Evolutionary conservation across 1,140 invertebrate genomes (phyloP).

Genomic region (Aphelenchoides fujianensis): DNA sequence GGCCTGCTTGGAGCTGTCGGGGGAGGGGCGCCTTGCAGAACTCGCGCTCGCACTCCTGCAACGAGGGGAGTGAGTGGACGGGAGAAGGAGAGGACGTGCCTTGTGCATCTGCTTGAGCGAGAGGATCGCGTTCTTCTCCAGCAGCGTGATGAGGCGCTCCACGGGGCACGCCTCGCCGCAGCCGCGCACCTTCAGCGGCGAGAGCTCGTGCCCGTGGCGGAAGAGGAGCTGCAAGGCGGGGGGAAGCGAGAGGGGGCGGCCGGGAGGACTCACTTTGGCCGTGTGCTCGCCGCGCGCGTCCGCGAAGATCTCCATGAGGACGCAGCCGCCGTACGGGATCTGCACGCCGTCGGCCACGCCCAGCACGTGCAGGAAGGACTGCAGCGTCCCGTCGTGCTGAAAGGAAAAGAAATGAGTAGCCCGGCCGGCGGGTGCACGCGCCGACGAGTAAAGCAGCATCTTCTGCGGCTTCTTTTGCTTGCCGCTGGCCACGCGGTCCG

Average conservation of each 20-base stretch:
- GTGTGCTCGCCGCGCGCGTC: neutral
- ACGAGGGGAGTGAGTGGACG: too few relatives aligned
- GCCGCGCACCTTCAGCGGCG: neutral
- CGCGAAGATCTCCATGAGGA: slow-evolving; percentile 23
- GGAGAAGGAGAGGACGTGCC: too few relatives aligned
- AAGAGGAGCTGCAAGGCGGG: neutral
- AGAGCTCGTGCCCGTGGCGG: neutral
- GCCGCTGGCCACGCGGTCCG: neutral
- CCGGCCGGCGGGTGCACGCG: neutral
- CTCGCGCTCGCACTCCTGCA: too few relatives aligned
- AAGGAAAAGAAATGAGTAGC: too few relatives aligned
- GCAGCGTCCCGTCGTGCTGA: slow-evolving; percentile 30
- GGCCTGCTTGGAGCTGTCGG: too few relatives aligned
- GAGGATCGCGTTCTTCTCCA: neutral
- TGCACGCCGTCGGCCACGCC: slow-evolving; percentile 17
- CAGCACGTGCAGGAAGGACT: slow-evolving; percentile 24
- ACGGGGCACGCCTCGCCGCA: slow-evolving; percentile 5
- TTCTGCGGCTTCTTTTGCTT: slow-evolving; percentile 26
- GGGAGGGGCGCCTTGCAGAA: too few relatives aligned
- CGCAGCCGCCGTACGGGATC: slow-evolving; percentile 34
- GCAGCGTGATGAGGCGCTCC: neutral
- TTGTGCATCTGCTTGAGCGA: too few relatives aligned
- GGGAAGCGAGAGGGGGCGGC: neutral
- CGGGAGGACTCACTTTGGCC: neutral
- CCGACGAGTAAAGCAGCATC: slow-evolving; percentile 30